phyloP scores from a whole-genome alignment of 1,140 invertebrate species.

The Mycetomoellerius zeteki region DNA sequence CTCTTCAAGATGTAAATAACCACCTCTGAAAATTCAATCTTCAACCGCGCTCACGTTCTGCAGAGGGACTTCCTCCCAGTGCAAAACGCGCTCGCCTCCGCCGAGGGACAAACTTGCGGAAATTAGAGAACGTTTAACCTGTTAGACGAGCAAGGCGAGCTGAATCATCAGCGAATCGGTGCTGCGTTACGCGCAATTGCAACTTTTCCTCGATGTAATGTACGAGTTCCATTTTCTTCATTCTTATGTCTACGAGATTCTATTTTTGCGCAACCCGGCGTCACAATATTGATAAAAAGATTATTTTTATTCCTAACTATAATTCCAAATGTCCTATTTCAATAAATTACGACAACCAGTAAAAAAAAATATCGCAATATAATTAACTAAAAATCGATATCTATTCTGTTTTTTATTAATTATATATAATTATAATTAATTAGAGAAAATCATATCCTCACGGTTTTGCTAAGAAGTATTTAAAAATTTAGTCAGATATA shows the following conservation, averaged over 20 bases:
- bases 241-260: neutral
- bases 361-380: neutral
- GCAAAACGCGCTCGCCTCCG: constrained; percentile 51
- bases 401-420: neutral
- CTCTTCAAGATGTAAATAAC: constrained; percentile 66
- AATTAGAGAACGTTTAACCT: constrained; percentile 64
- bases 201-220: constrained; percentile 13
- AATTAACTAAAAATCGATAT: neutral
- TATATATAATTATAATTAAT: neutral
- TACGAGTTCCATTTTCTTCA: neutral
- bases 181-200: neutral
- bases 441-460: neutral
- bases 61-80: constrained; percentile 49
- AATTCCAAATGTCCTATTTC: neutral
- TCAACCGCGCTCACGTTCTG: constrained; percentile 60
- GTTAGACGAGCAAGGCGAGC: constrained; percentile 49
- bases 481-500: no score
- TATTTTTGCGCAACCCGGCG: neutral
- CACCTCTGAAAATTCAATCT: constrained; percentile 65
- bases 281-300: neutral
- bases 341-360: neutral
- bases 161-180: constrained; percentile 25
- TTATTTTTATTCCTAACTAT: neutral
- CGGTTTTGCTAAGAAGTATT: no score
- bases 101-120: constrained; percentile 57